Percentiles rank a stretch among this genome's conserved stretches.
phyloP scores from a whole-genome alignment of 1,140 invertebrate species.

The Bactericera cockerelli region DNA sequence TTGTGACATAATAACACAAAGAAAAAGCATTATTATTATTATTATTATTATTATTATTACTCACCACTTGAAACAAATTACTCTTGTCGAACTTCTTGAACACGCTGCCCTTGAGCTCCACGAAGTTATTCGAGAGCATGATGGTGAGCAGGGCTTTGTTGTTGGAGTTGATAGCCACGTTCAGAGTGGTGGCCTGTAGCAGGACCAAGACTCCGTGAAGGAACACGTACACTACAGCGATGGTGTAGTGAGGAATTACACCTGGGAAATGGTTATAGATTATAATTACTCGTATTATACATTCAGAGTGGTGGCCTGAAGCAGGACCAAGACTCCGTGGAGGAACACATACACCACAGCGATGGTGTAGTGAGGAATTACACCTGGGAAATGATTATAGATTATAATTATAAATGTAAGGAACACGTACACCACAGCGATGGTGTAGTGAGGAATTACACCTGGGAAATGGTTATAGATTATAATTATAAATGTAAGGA shows the following conservation, averaged over 20 bases:
- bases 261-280: no score
- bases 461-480: no score
- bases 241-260: constrained; percentile 29
- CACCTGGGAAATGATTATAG: no score
- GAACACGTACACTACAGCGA: constrained; percentile 84
- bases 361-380: constrained; percentile 35
- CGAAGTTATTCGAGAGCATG: constrained; percentile 99
- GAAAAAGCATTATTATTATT: no score
- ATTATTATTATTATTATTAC: no score
- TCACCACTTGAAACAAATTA: constrained; percentile 76
- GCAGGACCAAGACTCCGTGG: constrained; percentile 80
- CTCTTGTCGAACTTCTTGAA: constrained; percentile 99
- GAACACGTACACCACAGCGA: constrained; percentile 84
- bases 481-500: no score
- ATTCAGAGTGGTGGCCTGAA: constrained; percentile 91
- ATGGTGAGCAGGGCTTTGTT: constrained; percentile 95
- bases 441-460: constrained; percentile 29
- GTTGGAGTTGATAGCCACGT: constrained; percentile 98
- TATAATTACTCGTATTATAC: no score
- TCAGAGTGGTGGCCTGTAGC: constrained; percentile 88
- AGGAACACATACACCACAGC: constrained; percentile 83
- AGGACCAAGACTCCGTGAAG: constrained; percentile 82
- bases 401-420: no score
- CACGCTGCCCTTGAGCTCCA: constrained; percentile 95
- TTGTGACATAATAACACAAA: no score